Evolutionary conservation across 1,140 invertebrate genomes (phyloP).

Genomic region (Diploscapter pachys): DNA sequence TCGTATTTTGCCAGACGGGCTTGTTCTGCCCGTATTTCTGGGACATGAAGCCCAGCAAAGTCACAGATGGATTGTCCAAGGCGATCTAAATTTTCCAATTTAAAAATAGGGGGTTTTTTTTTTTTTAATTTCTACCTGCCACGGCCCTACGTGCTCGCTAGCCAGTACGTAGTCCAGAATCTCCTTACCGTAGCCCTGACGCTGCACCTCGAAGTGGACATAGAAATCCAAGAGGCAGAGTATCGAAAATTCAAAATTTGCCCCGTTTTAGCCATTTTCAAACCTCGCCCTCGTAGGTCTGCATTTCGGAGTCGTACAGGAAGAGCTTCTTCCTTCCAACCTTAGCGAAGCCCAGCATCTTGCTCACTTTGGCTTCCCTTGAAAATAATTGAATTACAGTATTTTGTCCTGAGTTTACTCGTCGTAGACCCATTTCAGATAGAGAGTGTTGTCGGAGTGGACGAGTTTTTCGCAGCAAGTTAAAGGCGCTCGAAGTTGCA

Average conservation of each 20-base stretch:
- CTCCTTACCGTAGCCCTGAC: conserved; percentile 72
- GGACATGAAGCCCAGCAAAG: conserved; percentile 47
- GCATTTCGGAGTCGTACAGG: conserved; percentile 68
- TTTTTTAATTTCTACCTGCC: conserved; percentile 8
- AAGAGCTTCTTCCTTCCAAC: conserved; percentile 79
- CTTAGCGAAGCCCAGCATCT: conserved; percentile 76
- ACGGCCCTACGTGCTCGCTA: conserved; percentile 51
- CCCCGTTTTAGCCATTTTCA: neutral
- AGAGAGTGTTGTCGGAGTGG: conserved; percentile 42
- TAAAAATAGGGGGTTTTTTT: neutral
- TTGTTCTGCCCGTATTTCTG: conserved; percentile 39
- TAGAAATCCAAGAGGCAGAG: conserved; percentile 83
- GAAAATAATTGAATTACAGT: conserved; percentile 14
- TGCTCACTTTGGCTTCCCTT: conserved; percentile 57
- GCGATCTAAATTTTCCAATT: conserved; percentile 32
- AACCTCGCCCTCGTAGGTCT: conserved; percentile 47
- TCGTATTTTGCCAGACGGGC: conserved; percentile 54
- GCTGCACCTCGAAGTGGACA: conserved; percentile 74
- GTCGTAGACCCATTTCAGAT: conserved; percentile 49
- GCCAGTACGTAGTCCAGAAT: conserved; percentile 77
- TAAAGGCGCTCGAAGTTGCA: conserved; percentile 37
- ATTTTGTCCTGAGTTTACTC: conserved; percentile 33
- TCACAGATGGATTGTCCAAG: conserved; percentile 50
- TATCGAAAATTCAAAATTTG: conserved; percentile 11
- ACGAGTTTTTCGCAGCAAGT: conserved; percentile 45